These are phyloP conservation scores for Cheirogaleus medius DNA, from an alignment of 2,113 vertebrate genomes.

Conservation along the genomic window DNA sequence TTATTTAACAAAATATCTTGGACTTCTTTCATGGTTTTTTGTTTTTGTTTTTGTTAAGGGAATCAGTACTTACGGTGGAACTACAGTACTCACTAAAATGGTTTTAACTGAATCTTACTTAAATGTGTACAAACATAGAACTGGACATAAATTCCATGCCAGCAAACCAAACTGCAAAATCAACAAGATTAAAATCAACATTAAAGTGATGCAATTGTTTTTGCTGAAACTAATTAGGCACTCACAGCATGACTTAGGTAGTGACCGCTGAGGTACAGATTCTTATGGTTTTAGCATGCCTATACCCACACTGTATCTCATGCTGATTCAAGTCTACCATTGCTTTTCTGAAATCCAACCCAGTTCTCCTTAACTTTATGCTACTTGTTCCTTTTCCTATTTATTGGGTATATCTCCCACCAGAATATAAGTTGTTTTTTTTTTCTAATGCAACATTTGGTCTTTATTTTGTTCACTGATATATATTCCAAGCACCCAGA, in stretches of 20 bases:
- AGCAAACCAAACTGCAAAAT: conserved; percentile 19
- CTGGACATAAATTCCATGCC: conserved; percentile 5
- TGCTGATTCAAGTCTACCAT: neutral
- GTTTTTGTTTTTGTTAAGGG: neutral
- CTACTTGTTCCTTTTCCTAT: neutral
- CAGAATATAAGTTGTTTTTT: neutral
- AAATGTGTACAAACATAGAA: neutral
- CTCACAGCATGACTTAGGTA: neutral
- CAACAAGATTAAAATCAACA: neutral
- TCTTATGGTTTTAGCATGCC: neutral
- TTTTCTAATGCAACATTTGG: neutral
- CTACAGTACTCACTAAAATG: conserved; percentile 1
- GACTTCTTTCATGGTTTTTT: neutral
- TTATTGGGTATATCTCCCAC: neutral
- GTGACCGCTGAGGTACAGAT: neutral
- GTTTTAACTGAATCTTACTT: neutral
- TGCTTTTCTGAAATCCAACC: conserved; percentile 9
- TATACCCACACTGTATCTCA: neutral
- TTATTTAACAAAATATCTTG: conserved; percentile 19
- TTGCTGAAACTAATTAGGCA: neutral
- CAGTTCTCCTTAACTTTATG: neutral
- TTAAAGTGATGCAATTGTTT: neutral
- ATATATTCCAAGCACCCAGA: neutral
- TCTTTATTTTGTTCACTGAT: conserved; percentile 14
- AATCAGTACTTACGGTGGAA: neutral